A percentile compares a stretch with the other conserved stretches of the same genome.
Evolutionary conservation across 2,888 invertebrate genomes (phyloP).

Genomic region (Philhelius pedissequus): DNA sequence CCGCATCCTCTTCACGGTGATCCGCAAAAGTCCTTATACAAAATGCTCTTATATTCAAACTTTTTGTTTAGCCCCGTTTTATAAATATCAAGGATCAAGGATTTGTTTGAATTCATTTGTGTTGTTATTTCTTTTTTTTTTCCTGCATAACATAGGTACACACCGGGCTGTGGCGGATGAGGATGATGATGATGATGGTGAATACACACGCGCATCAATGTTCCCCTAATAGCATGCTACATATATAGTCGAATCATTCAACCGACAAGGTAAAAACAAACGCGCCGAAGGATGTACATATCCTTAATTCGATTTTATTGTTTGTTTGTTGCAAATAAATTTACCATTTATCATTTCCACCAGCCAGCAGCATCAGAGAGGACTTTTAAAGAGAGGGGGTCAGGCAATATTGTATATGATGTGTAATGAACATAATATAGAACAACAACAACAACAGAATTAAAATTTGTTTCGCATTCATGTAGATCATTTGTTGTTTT

Average conservation of each 20-base stretch:
- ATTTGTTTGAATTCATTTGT: slow-evolving; percentile 15
- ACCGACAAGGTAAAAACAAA: slow-evolving; percentile 52
- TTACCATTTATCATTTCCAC: slow-evolving; percentile 62
- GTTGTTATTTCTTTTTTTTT: neutral
- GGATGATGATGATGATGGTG: neutral
- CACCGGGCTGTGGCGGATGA: slow-evolving; percentile 24
- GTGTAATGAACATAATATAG: neutral
- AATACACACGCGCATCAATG: slow-evolving; percentile 34
- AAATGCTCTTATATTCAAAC: neutral
- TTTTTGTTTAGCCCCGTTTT: neutral
- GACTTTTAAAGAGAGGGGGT: neutral
- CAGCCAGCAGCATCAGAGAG: neutral
- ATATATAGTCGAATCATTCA: slow-evolving; percentile 22
- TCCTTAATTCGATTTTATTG: slow-evolving; percentile 69
- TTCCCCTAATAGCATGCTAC: neutral
- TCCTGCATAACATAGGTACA: neutral
- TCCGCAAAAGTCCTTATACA: slow-evolving; percentile 56
- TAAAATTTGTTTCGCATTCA: slow-evolving; percentile 59
- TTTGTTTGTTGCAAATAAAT: slow-evolving; percentile 69
- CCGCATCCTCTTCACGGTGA: slow-evolving; percentile 56
- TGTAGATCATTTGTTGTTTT: slow-evolving; percentile 43
- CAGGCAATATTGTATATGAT: neutral
- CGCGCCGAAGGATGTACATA: slow-evolving; percentile 55
- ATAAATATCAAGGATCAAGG: slow-evolving; percentile 41
- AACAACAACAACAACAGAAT: slow-evolving; percentile 3